phyloP scores from a whole-genome alignment of 2,888 invertebrate species.

The Pycnomerus fuliginosus region DNA sequence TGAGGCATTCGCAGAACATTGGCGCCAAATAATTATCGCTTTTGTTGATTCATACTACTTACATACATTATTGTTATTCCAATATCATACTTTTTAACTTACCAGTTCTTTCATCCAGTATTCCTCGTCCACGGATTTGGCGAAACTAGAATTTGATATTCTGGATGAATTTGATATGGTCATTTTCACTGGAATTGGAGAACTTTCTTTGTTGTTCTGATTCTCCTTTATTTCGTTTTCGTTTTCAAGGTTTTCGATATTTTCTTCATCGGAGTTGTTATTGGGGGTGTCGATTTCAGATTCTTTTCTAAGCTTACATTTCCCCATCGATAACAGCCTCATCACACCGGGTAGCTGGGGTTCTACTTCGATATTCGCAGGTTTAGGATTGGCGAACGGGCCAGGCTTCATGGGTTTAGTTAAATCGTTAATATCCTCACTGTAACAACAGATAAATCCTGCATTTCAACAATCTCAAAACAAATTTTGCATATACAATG shows the following conservation, averaged over 20 bases:
- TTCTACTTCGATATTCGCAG: constrained; percentile 8
- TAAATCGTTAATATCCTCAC: constrained; percentile 21
- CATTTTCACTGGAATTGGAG: constrained; percentile 1
- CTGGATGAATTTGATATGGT: constrained; percentile 8
- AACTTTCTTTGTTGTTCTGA: constrained; percentile 7
- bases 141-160: constrained; percentile 5
- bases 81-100: too few species aligned
- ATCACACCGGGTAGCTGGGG: constrained; percentile 16
- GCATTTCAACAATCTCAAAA: too few species aligned
- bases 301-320: constrained; percentile 10
- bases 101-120: constrained; percentile 25
- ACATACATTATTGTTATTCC: too few species aligned
- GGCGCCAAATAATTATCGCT: too few species aligned
- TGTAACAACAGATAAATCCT: too few species aligned
- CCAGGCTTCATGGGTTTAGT: constrained; percentile 24
- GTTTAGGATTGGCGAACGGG: constrained; percentile 21
- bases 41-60: too few species aligned
- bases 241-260: background rate
- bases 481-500: too few species aligned
- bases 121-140: constrained; percentile 17
- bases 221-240: constrained; percentile 3
- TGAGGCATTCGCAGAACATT: too few species aligned
- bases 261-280: constrained; percentile 3
- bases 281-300: constrained; percentile 5
- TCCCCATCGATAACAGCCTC: constrained; percentile 18